Evolutionary conservation across 2,797 vertebrate genomes (phyloP), one percentile per base, ranked within the genome.

Genomic region (Acrossocheilus wenchowensis): DNA sequence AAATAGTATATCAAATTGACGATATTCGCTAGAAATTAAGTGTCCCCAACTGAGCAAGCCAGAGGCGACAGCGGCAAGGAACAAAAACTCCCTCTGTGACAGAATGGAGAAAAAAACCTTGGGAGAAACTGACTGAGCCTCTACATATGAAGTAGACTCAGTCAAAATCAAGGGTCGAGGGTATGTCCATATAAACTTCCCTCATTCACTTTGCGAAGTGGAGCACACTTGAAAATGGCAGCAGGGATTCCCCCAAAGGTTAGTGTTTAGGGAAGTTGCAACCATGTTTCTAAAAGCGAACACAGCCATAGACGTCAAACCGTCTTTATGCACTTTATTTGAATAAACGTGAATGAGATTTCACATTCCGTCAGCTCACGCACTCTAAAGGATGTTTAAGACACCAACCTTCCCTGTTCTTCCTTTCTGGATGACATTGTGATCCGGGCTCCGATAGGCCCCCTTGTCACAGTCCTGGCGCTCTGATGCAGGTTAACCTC

Each of bases 391-490:
- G 66, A 43, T 71, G 69, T 74, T 45, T 26, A 68, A 81, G 50
- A 75, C 60, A 83, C 50, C 66, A 50, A 54, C 69, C 69, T 68
- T 48, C 23, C 36, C 48, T 69, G 73, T 41, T 84, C 69, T 75
- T 75, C 54, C 60, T 81, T 78, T 79, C 48, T 39, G 36, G 9
- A 71, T 89, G 88, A 87, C 85, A 88, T 19, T 14, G 74, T 73
- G 48, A 80, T 86, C 84, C 5, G 7, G 71, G 72, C 39, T 88
- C 71, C 54, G 86, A 87, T 72, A 81, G 81, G 77, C 83, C 80
- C 15, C 85, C 52, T 60, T 72, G 82, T 77, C 62, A 87, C 73
- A 43, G 72, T 57, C 36, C 79, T 41, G 8, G 15, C 0, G 3
- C 26, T 78, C 80, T 50, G 52, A 77, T 52, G 48, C 41, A 74